A percentile compares a stretch with the other conserved stretches of the same genome.
phyloP scores from a whole-genome alignment of 1,140 invertebrate genomes.

The Nomia melanderi region DNA sequence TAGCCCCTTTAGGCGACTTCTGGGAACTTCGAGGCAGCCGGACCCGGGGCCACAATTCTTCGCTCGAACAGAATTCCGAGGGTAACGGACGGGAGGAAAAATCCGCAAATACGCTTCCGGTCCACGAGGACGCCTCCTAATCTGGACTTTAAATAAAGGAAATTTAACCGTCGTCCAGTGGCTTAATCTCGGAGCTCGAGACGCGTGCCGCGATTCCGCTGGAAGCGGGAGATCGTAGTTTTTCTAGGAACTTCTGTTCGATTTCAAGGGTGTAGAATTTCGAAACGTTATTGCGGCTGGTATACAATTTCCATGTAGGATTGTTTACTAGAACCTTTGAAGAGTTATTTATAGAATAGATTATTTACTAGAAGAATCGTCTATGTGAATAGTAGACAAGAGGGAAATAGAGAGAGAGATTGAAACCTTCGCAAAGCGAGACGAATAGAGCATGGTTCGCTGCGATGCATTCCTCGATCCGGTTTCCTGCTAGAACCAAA shows the following conservation, averaged over 20 bases:
- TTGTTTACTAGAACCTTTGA: slow-evolving; percentile 64
- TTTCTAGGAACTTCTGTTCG: too few relatives aligned
- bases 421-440: neutral
- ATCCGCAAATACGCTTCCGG: neutral
- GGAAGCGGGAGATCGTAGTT: too few relatives aligned
- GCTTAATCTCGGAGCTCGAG: neutral
- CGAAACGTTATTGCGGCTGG: slow-evolving; percentile 11
- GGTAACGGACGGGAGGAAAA: neutral
- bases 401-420: neutral
- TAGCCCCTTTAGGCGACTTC: neutral
- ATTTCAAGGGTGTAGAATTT: slow-evolving; percentile 34
- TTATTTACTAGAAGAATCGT: slow-evolving; percentile 58
- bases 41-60: neutral
- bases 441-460: neutral
- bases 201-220: slow-evolving; percentile 24
- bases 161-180: neutral
- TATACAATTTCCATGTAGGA: slow-evolving; percentile 45
- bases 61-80: neutral
- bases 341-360: slow-evolving; percentile 34
- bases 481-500: slow-evolving; percentile 56
- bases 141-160: slow-evolving; percentile 12
- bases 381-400: neutral
- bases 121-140: neutral
- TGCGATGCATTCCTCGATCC: slow-evolving; percentile 51
- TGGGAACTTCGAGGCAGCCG: neutral